Evolutionary conservation across 2,797 vertebrate genomes (phyloP), one percentile per base, ranked within the genome.

Genomic region (Sciurus vulgaris): DNA sequence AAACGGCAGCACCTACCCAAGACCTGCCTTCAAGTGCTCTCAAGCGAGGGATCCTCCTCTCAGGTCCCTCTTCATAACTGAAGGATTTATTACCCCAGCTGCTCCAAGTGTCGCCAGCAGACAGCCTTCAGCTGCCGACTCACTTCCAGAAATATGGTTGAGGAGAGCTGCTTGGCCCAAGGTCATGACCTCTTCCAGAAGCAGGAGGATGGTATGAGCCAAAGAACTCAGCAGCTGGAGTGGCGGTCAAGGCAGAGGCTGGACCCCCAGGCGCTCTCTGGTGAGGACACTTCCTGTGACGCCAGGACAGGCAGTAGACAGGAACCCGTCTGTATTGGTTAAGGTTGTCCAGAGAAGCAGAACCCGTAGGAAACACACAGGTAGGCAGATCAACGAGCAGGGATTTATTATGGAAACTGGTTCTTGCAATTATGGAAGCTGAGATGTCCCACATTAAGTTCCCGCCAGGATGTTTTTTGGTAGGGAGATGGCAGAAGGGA

Each of bases 1-100:
- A 1, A 56, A 51, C 2, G 51, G 44, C 77, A n/a, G 15, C 0
- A 2, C 47, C 9, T 30, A 18, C 65, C 44, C 4, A 3, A 28
- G 18, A 0, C 13, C 49, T 86, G 28, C 61, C 56, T 41, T n/a
- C 20, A 49, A 20, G 24, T 22, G 9, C 3, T 17, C 44, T 51
- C 51, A 11, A 2, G 8, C 38, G 30, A 2, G 28, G 33, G 33
- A 28, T 54, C 22, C 2, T 6, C 24, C 17, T 74, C 47, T 38
- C 18, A 47, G 61, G 9, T 28, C 17, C 82, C 44, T 24, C 69
- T 18, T 33, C 70, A 28, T 33, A 78, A 86, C 15, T 6, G n/a
- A 76, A 79, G n/a, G 24, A 56, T 44, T 70, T 49, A 18, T 44
- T 78, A 7, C 24, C 11, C 24, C 44, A 38, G 15, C 51, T 63